Base-by-base conservation (phyloP, 2,797 vertebrate species). In the Gastrophryne carolinensis region DNA sequence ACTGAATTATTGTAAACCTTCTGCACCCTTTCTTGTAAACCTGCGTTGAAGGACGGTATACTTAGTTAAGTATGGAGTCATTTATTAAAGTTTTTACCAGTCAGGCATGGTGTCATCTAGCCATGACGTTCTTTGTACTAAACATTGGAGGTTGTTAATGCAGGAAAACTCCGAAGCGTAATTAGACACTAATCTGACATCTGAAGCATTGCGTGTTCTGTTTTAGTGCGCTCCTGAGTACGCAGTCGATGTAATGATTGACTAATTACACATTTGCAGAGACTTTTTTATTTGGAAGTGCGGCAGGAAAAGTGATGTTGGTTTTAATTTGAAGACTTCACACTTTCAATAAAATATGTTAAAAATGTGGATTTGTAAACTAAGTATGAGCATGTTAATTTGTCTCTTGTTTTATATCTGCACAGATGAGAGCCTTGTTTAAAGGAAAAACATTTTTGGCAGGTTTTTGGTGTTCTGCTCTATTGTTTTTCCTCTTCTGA, bases 311-410 rank as follows among this genome's bases (percentile, higher is more conserved):
- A 44, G 54, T 44, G n/a, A 54, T 58, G 35, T 47, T 58, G 15
- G 52, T 44, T 70, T 39, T 56, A 54, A 68, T 70, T 70, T 58
- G 27, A 70, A 57, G 54, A 24, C 54, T 70, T 57, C 54, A 70
- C 67, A 70, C 67, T 32, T 58, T 32, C 35, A 70, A 70, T 70
- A 32, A 70, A 10, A 6, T 35, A 32, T 32, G 17, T 29, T 58
- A 41, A 11, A 32, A 58, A 30, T 70, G 41, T 19, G 41, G 41
- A 41, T 26, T 34, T 57, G 35, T 29, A 32, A 58, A 32, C 15
- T 58, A 26, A 70, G 17, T 26, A 23, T 39, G 44, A n/a, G 34
- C 19, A 44, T 39, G 19, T 58, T 70, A 70, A 58, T 47, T 70
- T n/a, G 39, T 47, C 37, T 34, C 57, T 60, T 60, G 57, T 12